Evolutionary conservation across 2,888 invertebrate genomes (phyloP).

Genomic region (Spialia ferax): DNA sequence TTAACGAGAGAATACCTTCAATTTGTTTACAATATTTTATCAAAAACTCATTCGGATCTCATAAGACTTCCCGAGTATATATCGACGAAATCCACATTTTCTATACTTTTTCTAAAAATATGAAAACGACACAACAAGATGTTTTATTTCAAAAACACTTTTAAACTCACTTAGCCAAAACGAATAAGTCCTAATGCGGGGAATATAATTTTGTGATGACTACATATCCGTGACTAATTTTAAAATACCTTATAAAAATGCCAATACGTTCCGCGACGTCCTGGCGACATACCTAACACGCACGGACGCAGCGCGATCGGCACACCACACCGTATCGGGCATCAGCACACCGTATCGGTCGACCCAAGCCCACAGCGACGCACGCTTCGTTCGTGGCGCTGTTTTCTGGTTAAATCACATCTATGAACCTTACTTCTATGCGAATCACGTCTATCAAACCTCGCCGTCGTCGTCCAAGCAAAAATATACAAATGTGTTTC

Average conservation of each 20-base stretch:
- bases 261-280: conserved; percentile 52
- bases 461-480: conserved; percentile 73
- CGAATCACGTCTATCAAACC: conserved; percentile 62
- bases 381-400: conserved; percentile 22
- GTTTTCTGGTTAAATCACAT: conserved; percentile 51
- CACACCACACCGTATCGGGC: conserved; percentile 44
- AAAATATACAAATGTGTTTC: conserved; percentile 81
- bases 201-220: conserved; percentile 81
- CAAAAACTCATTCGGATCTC: conserved; percentile 70
- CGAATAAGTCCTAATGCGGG: conserved; percentile 69
- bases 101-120: conserved; percentile 79
- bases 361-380: conserved; percentile 31
- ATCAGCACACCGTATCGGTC: conserved; percentile 45
- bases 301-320: conserved; percentile 46
- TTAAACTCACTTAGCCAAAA: conserved; percentile 74
- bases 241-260: conserved; percentile 69
- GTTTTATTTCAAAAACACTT: conserved; percentile 71
- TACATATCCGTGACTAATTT: conserved; percentile 74
- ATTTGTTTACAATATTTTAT: conserved; percentile 76
- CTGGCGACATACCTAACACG: conserved; percentile 36
- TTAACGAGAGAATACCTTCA: conserved; percentile 75
- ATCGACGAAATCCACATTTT: conserved; percentile 73
- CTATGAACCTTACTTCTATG: conserved; percentile 65
- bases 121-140: conserved; percentile 83
- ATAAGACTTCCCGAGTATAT: conserved; percentile 62